These are phyloP conservation scores for Mylabris phalerata DNA, from an alignment of 1,140 invertebrate species.

Conservation along the genomic window DNA sequence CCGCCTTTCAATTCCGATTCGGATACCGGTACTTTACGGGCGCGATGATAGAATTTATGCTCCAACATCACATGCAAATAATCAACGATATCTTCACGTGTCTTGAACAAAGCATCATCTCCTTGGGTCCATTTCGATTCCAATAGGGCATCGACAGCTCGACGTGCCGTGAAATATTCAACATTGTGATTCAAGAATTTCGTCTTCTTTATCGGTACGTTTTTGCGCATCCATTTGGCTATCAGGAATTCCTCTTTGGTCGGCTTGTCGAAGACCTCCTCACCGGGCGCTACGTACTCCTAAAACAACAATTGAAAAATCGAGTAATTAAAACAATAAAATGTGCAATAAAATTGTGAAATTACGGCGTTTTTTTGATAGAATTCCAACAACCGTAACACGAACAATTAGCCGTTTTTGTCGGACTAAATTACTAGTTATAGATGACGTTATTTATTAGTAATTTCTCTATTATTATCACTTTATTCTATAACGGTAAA, in stretches of 20 bases:
- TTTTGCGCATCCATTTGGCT: constrained; percentile 89
- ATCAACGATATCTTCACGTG: constrained; percentile 68
- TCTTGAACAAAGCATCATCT: constrained; percentile 71
- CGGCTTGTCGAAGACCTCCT: constrained; percentile 61
- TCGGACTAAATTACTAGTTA: no score
- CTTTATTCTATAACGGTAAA: no score
- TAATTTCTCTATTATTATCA: no score
- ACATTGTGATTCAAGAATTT: constrained; percentile 95
- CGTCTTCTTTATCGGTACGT: constrained; percentile 89
- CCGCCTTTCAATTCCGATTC: constrained; percentile 68
- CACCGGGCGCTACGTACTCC: constrained; percentile 29
- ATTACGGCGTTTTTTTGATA: no score
- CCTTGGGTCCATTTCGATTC: constrained; percentile 87
- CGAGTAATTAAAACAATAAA: not conserved
- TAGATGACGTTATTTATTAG: no score
- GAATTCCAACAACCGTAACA: no score
- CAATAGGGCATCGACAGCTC: constrained; percentile 86
- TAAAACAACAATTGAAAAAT: not conserved
- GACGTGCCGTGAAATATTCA: constrained; percentile 90
- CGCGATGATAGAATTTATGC: constrained; percentile 93
- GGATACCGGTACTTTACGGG: constrained; percentile 76
- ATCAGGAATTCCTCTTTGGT: constrained; percentile 88
- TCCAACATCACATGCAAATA: constrained; percentile 80
- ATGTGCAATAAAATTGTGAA: no score
- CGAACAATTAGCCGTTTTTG: no score